phyloP scores from a whole-genome alignment of 1,140 invertebrate species.

The Intoshia linei region DNA sequence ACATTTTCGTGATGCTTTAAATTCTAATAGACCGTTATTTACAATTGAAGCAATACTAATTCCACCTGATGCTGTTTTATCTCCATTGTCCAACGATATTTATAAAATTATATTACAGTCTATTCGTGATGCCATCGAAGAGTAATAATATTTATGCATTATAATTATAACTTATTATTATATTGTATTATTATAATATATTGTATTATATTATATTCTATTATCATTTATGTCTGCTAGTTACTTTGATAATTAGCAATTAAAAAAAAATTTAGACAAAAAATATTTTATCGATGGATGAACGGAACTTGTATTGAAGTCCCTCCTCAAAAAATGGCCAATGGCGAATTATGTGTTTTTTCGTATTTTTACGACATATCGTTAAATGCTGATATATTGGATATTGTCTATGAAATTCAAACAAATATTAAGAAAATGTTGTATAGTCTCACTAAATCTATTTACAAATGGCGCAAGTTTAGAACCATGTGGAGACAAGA shows the following conservation, averaged over 20 bases:
- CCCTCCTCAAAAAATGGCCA: slow-evolving; percentile 27
- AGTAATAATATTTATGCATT: slow-evolving; percentile 9
- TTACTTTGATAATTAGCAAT: background rate
- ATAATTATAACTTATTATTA: background rate
- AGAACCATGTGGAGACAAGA: slow-evolving; percentile 43
- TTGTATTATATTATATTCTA: too few relatives aligned
- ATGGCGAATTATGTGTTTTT: slow-evolving; percentile 28
- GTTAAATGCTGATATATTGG: slow-evolving; percentile 31
- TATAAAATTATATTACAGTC: slow-evolving; percentile 31
- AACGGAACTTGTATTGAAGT: slow-evolving; percentile 39
- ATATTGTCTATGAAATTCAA: slow-evolving; percentile 32
- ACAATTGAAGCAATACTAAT: slow-evolving; percentile 38
- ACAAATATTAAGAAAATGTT: slow-evolving; percentile 31
- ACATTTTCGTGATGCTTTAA: slow-evolving; percentile 31
- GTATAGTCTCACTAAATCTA: slow-evolving; percentile 29
- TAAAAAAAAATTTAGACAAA: slow-evolving; percentile 32
- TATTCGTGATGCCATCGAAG: slow-evolving; percentile 23
- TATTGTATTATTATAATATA: background rate
- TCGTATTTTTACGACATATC: slow-evolving; percentile 44
- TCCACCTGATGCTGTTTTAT: slow-evolving; percentile 35
- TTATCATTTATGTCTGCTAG: background rate
- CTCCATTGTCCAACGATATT: slow-evolving; percentile 37
- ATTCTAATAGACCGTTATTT: slow-evolving; percentile 31
- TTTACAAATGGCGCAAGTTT: slow-evolving; percentile 40
- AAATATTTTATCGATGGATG: slow-evolving; percentile 46